Conservation (phyloP, 2,888 invertebrate genomes). For the Ophion costatus region DNA sequence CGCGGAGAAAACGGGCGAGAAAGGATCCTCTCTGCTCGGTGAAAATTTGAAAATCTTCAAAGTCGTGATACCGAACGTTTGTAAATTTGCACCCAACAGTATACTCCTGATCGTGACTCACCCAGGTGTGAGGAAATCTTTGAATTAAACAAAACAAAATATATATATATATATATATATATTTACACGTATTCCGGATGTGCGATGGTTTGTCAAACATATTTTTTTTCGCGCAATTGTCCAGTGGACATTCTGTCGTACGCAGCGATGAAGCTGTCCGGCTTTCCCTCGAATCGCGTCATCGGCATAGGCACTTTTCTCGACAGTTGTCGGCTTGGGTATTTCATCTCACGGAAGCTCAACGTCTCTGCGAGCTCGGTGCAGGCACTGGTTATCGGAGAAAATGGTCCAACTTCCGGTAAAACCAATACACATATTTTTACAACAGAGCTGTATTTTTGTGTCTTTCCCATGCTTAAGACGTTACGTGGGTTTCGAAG, state of each 20-base stretch:
- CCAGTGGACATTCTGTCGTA: constrained; percentile 86
- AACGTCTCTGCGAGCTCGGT: constrained; percentile 84
- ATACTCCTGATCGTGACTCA: constrained; percentile 82
- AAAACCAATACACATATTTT: constrained; percentile 46
- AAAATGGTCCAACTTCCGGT: constrained; percentile 85
- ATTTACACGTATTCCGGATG: not conserved
- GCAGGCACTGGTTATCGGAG: constrained; percentile 86
- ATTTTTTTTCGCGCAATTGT: not conserved
- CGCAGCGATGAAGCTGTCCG: constrained; percentile 86
- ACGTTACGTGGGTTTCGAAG: too few species aligned
- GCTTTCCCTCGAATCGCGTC: constrained; percentile 85
- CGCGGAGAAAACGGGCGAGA: constrained; percentile 80
- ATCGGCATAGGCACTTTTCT: constrained; percentile 86
- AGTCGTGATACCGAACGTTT: constrained; percentile 86
- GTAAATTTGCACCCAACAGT: constrained; percentile 86
- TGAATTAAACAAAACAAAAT: not conserved
- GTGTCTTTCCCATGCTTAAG: too few species aligned
- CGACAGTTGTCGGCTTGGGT: constrained; percentile 85
- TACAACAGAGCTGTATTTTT: not conserved
- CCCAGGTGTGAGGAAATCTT: constrained; percentile 73
- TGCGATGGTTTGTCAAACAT: not conserved
- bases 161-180: too few species aligned
- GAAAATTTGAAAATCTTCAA: constrained; percentile 86
- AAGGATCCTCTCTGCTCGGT: constrained; percentile 85
- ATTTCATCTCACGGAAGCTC: constrained; percentile 84